Evolutionary conservation across 2,113 vertebrate species (phyloP), one percentile per base, ranked within the genome.

Genomic region (Corvus moneduloides): DNA sequence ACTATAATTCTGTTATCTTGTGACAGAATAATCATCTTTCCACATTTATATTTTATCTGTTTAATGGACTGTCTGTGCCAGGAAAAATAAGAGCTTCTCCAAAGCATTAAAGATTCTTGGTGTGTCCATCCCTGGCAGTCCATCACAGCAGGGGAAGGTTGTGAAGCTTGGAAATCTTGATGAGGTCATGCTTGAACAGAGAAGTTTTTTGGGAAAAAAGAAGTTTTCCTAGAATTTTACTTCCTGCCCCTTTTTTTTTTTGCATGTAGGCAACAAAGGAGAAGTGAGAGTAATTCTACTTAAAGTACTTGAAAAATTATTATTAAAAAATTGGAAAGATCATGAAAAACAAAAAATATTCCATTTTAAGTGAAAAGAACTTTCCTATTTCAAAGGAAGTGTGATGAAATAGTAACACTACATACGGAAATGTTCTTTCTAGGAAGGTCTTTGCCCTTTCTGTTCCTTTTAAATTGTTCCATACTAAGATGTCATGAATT

Each of bases 21-120:
- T 90, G 79, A 88, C 75, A 85, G 74, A 76, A 77, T 62, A 93
- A 94, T 83, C 30, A 55, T 66, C 72, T 93, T 95, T 80, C 90
- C 72, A 85, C 68, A n/a, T 86, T 90, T 77, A 26, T 41, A 63
- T 84, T 82, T 87, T 79, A 52, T 51, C 51, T 75, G 59, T 85
- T 93, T 87, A 91, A 77, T 73, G 48, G 84, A 73, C 49, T 71
- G 49, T 41, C 51, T 87, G 54, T 90, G 63, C 68, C 92, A 94
- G 85, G 75, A 94, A 94, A 95, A 91, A 21, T 11, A n/a, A 69
- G 35, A 80, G 30, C 51, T 71, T 83, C 79, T 93, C 59, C 85
- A 84, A 92, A 69, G 72, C 63, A 85, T 58, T 84, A 94, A 93
- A 90, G 83, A 86, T 74, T 75, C 61, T 52, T 81, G 64, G 23